A percentile compares a stretch with the other conserved stretches of the same genome.
Evolutionary conservation across 30 jellyfish, hydroid and myxozoan genomes (phyloP).

Genomic region (Pelagia noctiluca): DNA sequence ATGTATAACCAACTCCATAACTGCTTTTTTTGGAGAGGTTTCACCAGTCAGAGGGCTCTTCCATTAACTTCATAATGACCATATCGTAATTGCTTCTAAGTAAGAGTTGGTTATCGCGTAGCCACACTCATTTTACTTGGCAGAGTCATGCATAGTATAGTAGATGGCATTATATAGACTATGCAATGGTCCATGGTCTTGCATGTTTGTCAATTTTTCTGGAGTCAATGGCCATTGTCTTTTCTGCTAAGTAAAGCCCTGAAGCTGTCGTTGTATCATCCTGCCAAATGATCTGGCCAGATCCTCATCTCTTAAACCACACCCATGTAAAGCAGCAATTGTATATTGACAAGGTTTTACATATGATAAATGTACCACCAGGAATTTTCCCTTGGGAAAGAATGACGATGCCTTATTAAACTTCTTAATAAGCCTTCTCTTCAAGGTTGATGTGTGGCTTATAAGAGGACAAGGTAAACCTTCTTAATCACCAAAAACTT

Average conservation of each 20-base stretch:
- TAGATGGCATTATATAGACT: constrained; percentile 40
- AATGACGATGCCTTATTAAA: constrained; percentile 10
- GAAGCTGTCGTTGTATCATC: constrained; percentile 48
- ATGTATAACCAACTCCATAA: constrained; percentile 25
- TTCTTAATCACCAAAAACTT: constrained; percentile 22
- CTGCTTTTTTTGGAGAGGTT: constrained; percentile 46
- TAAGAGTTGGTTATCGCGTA: constrained; percentile 18
- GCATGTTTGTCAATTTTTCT: constrained; percentile 32
- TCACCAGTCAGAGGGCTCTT: constrained; percentile 11
- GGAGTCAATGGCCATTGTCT: constrained; percentile 57
- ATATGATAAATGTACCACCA: constrained; percentile 40
- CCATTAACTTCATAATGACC: constrained; percentile 58
- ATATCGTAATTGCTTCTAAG: constrained; percentile 31
- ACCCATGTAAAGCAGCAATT: constrained; percentile 52
- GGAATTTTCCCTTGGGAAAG: constrained; percentile 38
- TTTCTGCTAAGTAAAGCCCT: not conserved
- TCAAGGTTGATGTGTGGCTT: constrained; percentile 11
- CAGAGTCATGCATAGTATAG: constrained; percentile 41
- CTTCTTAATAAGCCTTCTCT: constrained; percentile 5
- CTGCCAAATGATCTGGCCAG: constrained; percentile 48
- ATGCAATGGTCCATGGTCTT: constrained; percentile 46
- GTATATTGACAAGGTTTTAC: constrained; percentile 39
- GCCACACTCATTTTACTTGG: constrained; percentile 38
- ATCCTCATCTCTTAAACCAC: constrained; percentile 52
- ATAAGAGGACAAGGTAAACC: constrained; percentile 19